A percentile compares a stretch with the other conserved stretches of the same genome.
Conservation (phyloP, 2,113 vertebrate genomes). For the Nycticorax nycticorax region DNA sequence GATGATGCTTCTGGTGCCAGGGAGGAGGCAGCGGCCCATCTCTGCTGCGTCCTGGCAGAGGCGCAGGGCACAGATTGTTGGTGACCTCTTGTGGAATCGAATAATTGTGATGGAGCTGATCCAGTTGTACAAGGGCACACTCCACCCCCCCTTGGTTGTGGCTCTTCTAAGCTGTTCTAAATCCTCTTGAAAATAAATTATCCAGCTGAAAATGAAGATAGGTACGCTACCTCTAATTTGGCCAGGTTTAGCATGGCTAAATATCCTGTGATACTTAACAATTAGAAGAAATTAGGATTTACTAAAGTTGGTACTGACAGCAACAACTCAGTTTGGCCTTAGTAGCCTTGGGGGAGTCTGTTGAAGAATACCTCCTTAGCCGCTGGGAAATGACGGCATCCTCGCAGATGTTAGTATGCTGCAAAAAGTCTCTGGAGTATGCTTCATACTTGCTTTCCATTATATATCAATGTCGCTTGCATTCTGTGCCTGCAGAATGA, state of each 20-base stretch:
- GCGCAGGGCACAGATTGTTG: background rate
- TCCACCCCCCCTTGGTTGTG: background rate
- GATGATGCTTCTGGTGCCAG: background rate
- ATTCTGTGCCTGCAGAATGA: background rate
- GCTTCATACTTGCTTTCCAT: background rate
- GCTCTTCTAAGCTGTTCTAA: background rate
- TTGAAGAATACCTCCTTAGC: background rate
- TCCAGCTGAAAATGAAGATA: background rate
- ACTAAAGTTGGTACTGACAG: background rate
- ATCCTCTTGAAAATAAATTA: background rate
- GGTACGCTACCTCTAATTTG: background rate
- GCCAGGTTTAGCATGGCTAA: background rate
- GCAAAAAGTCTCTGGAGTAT: background rate
- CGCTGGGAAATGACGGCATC: background rate
- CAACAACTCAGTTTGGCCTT: background rate
- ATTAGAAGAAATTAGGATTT: background rate
- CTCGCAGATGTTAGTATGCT: background rate
- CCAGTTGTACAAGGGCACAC: background rate
- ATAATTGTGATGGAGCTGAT: background rate
- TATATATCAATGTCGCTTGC: background rate
- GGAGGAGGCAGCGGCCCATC: background rate
- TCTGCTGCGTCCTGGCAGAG: background rate
- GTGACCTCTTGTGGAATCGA: conserved; percentile 21
- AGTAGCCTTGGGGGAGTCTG: background rate
- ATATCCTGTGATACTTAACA: background rate